Percentiles rank a stretch among this genome's conserved stretches.
Conservation (phyloP, 1,140 invertebrate species). For the Cotesia typhae region DNA sequence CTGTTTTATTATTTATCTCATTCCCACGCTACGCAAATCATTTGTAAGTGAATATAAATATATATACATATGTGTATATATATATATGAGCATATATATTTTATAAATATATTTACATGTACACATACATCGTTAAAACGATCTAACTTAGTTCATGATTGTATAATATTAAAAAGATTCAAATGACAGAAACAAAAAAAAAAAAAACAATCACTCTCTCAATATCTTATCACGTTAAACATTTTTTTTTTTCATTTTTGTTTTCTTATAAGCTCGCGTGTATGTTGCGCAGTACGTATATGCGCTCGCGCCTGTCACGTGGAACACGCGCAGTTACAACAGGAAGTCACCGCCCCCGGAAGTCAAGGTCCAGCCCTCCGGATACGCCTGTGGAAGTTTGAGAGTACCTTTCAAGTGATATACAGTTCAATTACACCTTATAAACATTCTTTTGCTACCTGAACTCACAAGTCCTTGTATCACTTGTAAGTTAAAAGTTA, state of each 20-base stretch:
- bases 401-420: slow-evolving; percentile 13
- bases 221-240: background rate
- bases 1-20: slow-evolving; percentile 11
- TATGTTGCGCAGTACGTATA: slow-evolving; percentile 26
- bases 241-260: background rate
- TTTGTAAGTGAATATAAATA: background rate
- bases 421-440: background rate
- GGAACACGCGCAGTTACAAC: slow-evolving; percentile 35
- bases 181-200: background rate
- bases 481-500: background rate
- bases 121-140: too few relatives aligned
- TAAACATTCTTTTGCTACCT: background rate
- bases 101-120: too few relatives aligned
- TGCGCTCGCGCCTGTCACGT: slow-evolving; percentile 37
- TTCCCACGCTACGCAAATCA: background rate
- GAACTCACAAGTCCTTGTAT: background rate
- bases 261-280: slow-evolving; percentile 18
- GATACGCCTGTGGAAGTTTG: slow-evolving; percentile 22
- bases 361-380: slow-evolving; percentile 39
- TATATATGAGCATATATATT: too few relatives aligned
- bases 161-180: background rate
- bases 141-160: too few relatives aligned
- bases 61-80: too few relatives aligned
- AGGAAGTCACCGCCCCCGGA: slow-evolving; percentile 43
- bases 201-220: background rate